Evolutionary conservation across 2,888 invertebrate species (phyloP).

Genomic region (Cremastinae sp.): DNA sequence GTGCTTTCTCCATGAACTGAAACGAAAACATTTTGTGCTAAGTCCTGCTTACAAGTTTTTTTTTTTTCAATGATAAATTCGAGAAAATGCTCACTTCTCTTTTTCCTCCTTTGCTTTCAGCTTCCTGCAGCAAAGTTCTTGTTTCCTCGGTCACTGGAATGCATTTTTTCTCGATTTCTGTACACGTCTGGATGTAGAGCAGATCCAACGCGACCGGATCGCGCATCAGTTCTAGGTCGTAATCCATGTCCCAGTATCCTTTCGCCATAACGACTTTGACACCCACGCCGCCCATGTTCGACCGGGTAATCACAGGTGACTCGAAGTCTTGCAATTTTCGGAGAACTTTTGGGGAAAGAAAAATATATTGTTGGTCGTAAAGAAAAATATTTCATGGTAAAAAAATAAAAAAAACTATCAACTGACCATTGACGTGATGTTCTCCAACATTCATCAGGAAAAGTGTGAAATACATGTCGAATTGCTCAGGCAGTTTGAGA

Average conservation of each 20-base stretch:
- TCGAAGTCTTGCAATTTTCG: constrained; percentile 98
- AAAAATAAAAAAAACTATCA: constrained; percentile 13
- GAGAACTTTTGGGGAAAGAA: constrained; percentile 85
- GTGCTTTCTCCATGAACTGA: constrained; percentile 92
- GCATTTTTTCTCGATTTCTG: constrained; percentile 94
- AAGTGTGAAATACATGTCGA: constrained; percentile 93
- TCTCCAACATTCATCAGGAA: constrained; percentile 91
- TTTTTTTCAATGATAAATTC: not conserved
- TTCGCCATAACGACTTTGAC: constrained; percentile 93
- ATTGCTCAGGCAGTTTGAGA: constrained; percentile 90
- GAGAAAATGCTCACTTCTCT: constrained; percentile 84
- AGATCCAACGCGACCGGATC: constrained; percentile 92
- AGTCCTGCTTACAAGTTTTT: not conserved
- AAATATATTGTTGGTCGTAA: no score
- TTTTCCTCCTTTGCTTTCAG: constrained; percentile 90
- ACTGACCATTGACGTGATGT: constrained; percentile 84
- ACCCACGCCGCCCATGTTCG: constrained; percentile 85
- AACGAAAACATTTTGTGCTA: constrained; percentile 66
- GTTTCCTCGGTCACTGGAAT: constrained; percentile 87
- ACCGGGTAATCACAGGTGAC: constrained; percentile 96
- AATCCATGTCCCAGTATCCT: constrained; percentile 94
- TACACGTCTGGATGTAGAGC: constrained; percentile 92
- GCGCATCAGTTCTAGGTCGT: constrained; percentile 91
- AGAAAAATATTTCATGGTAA: no score
- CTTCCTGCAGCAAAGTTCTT: constrained; percentile 85